Conservation (phyloP, 2,888 invertebrate species). For the Erannis defoliaria region DNA sequence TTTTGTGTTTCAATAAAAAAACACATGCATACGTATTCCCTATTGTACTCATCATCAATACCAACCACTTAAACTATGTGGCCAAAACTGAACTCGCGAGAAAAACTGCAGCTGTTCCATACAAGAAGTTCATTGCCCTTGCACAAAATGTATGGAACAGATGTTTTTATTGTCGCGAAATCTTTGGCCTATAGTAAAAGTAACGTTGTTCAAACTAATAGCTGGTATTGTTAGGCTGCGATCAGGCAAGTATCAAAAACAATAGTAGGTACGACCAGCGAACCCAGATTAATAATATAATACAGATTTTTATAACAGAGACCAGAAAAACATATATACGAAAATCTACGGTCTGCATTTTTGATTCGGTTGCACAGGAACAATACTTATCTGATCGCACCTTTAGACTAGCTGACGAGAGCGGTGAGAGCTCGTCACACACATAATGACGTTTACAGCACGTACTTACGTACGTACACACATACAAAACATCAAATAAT, state of each 20-base stretch:
- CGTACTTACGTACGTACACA: neutral
- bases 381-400: neutral
- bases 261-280: neutral
- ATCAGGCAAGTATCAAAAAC: neutral
- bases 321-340: neutral
- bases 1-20: too few relatives aligned
- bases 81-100: too few relatives aligned
- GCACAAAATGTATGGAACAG: too few relatives aligned
- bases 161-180: too few relatives aligned
- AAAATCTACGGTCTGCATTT: neutral
- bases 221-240: conserved; percentile 5
- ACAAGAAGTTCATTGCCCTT: too few relatives aligned
- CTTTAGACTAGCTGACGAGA: conserved; percentile 21
- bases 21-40: too few relatives aligned
- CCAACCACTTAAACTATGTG: too few relatives aligned
- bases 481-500: neutral
- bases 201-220: too few relatives aligned
- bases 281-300: neutral
- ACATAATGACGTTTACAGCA: neutral
- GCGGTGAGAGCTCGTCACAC: neutral
- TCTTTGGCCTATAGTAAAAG: too few relatives aligned
- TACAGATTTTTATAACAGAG: neutral
- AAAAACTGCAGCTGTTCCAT: too few relatives aligned
- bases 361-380: neutral
- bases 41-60: too few relatives aligned